Evolutionary conservation across 2,888 invertebrate genomes (phyloP), one percentile per base, ranked within the genome.

Genomic region (Erynnis tages): DNA sequence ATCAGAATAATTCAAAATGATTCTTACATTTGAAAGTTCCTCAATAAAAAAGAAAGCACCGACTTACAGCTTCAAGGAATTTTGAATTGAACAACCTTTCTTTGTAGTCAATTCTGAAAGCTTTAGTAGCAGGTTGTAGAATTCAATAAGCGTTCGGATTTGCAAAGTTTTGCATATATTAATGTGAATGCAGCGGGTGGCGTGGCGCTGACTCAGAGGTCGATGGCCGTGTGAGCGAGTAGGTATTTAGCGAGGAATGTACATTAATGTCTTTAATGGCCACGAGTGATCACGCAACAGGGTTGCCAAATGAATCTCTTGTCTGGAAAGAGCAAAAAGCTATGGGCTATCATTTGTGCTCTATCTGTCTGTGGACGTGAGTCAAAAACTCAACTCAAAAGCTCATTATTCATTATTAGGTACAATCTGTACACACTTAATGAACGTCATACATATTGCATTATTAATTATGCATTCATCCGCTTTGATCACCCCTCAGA

Each of bases 211-310:
- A 54, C 35, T 54, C 57, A 54, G 47, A 38, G 60, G 57, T 60
- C 57, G 38, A 52, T 44, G 57, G 25, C 53, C 62, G 53, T 53
- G 41, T 29, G 47, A 48, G 38, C 49, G 53, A 45, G 43, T 59
- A 56, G 57, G 57, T 59, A 57, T 60, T 55, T 55, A 59, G 55
- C 37, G 52, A 37, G 44, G 52, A 52, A 52, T 52, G 52, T 44
- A 52, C 52, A 52, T 52, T 38, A 38, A 44, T 38, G 45, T 52
- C 44, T 37, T 43, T 50, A 50, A 50, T 50, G 50, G 41, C 43
- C 35, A 7, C 43, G 17, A 41, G 43, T 43, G 41, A 50, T 50
- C 50, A 50, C 50, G 50, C 50, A 43, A 50, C 43, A n/a, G n/a
- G n/a, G n/a, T n/a, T n/a, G n/a, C n/a, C n/a, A n/a, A n/a, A n/a